Conservation (phyloP, 1,140 invertebrate genomes). For the Augochlora pura region DNA sequence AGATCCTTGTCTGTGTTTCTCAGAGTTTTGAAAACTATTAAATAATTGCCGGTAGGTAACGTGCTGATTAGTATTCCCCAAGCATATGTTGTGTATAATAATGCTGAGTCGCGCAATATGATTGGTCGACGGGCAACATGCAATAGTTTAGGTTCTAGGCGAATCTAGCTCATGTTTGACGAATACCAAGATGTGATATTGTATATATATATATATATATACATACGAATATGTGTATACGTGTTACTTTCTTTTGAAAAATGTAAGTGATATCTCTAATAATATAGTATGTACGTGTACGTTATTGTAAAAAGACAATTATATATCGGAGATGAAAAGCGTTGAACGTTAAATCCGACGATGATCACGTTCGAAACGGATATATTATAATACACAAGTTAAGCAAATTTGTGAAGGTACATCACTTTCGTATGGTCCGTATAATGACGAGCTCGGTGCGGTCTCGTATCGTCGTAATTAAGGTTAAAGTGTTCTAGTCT, state of each 20-base stretch:
- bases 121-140: background rate
- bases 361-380: background rate
- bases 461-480: conserved; percentile 28
- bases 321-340: background rate
- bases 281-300: background rate
- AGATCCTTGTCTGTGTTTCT: too few relatives aligned
- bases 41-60: too few relatives aligned
- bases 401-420: background rate
- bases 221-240: too few relatives aligned
- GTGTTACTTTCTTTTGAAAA: background rate
- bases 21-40: too few relatives aligned
- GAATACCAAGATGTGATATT: conserved; percentile 8
- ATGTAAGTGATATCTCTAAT: conserved; percentile 15
- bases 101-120: background rate
- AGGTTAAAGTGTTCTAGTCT: conserved; percentile 48
- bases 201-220: background rate
- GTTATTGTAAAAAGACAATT: background rate
- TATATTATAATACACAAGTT: background rate
- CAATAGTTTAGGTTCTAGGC: background rate
- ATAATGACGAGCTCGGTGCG: conserved; percentile 5
- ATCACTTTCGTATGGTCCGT: conserved; percentile 3
- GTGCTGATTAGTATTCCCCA: background rate
- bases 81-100: background rate
- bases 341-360: background rate
- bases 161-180: background rate